Base-by-base conservation (phyloP, 2,113 vertebrate species). In the Oncorhynchus masou region DNA sequence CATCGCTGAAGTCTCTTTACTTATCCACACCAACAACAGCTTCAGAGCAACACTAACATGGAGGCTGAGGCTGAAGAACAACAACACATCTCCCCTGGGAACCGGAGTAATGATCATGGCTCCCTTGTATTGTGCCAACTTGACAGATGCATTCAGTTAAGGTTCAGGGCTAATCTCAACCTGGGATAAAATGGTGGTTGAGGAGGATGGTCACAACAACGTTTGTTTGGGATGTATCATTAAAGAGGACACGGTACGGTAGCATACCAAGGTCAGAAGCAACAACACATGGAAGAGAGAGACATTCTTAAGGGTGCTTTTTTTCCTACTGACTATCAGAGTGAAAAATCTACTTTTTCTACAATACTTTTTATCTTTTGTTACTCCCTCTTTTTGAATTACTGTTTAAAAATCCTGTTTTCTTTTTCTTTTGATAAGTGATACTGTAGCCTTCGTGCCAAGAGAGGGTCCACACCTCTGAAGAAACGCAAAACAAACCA, bases 371-470 rank as follows among this genome's bases (percentile, higher is more conserved):
- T 84, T 89, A 89, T 86, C 88, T 86, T 91, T 93, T 92, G 88
- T 92, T 93, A 93, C 83, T 83, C 78, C 75, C 80, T 74, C 81
- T 81, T 94, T 91, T 91, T 93, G 78, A 85, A 90, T 80, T 80
- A 75, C 31, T 78, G 29, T 82, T 71, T 62, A 31, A 68, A 68
- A 71, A 66, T 67, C 75, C 79, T 81, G 76, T 87, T 71, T 88
- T 90, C 88, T 80, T 87, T 85, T 87, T 62, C 81, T 80, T 88
- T 89, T 88, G 86, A 88, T 87, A 79, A 83, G 75, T 83, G 80
- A n/a, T 68, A 7, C 19, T 22, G 71, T 74, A 54, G 74, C 79
- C 75, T 71, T 87, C 85, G 79, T 80, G 77, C 74, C 81, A 75
- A 78, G 73, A 88, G 80, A 82, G 67, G 69, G 77, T 79, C 75